Conservation (phyloP, 2,797 vertebrate genomes). For the Botia kubotai region DNA sequence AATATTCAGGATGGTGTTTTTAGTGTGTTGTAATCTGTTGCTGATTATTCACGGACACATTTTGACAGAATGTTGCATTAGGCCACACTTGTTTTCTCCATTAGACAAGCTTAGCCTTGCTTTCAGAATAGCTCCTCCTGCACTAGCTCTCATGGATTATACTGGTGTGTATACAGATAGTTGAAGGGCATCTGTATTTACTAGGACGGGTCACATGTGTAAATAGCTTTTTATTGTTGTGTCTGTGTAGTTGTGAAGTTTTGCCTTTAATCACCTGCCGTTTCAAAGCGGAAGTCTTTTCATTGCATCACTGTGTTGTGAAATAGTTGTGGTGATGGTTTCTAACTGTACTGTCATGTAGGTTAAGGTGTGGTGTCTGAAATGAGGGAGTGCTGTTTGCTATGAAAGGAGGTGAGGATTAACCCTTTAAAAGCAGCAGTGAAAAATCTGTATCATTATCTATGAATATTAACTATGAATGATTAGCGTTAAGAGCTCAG, state of each 20-base stretch:
- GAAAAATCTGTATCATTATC: not conserved
- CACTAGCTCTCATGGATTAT: not conserved
- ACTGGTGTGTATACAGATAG: not conserved
- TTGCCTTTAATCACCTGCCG: not conserved
- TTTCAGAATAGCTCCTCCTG: slow-evolving; percentile 1
- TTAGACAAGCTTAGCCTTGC: not conserved
- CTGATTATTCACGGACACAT: not conserved
- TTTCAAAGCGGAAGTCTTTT: slow-evolving; percentile 27
- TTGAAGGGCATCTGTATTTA: not conserved
- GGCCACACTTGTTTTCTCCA: slow-evolving; percentile 18
- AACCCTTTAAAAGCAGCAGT: slow-evolving; percentile 1
- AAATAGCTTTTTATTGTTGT: not conserved
- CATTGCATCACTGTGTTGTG: slow-evolving; percentile 22
- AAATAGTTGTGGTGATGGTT: slow-evolving; percentile 29
- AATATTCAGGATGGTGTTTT: not conserved
- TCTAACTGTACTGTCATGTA: slow-evolving; percentile 25
- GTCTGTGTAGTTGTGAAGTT: slow-evolving; percentile 4
- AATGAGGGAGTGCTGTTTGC: slow-evolving; percentile 2
- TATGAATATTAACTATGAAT: not conserved
- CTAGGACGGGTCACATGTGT: not conserved
- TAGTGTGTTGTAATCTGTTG: not conserved
- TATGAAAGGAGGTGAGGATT: slow-evolving; percentile 19
- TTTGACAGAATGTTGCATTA: slow-evolving; percentile 7
- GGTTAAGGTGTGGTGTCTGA: slow-evolving; percentile 43
- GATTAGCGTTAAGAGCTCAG: not conserved